A percentile compares a stretch with the other conserved stretches of the same genome.
Conservation (phyloP, 37 sponge, comb jelly and placozoan species). For the Bolinopsis microptera region DNA sequence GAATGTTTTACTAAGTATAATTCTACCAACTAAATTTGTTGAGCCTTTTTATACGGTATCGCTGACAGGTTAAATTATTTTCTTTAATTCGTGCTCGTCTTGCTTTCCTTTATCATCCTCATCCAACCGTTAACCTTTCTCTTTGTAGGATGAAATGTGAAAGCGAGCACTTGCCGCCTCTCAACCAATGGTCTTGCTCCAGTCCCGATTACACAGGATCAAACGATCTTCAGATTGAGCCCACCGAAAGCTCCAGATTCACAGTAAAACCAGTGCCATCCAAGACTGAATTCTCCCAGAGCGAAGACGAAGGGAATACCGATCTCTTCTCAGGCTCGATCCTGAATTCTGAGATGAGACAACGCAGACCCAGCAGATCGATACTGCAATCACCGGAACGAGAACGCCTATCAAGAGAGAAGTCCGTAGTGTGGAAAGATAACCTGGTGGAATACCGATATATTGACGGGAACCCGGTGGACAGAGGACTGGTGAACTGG, state of each 20-base stretch:
- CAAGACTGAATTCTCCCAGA: neutral
- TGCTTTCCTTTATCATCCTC: too few relatives aligned
- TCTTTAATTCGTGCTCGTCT: too few relatives aligned
- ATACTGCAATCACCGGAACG: neutral
- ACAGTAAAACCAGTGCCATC: neutral
- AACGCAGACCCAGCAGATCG: neutral
- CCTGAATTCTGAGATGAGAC: neutral
- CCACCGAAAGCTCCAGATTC: neutral
- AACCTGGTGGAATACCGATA: slow-evolving; percentile 19
- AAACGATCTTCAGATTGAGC: neutral
- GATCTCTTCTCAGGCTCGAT: neutral
- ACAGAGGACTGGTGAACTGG: neutral
- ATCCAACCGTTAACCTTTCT: neutral
- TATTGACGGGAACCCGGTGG: slow-evolving; percentile 14
- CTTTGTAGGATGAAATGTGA: slow-evolving; percentile 2
- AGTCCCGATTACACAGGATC: neutral
- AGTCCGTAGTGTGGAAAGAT: slow-evolving; percentile 24
- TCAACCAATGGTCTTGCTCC: neutral
- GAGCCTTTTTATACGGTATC: neutral
- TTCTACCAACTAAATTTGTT: neutral
- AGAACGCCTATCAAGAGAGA: neutral
- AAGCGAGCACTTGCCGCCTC: neutral
- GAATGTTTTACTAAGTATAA: neutral
- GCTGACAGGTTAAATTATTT: too few relatives aligned
- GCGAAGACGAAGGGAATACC: neutral